Evolutionary conservation across 2,113 vertebrate species (phyloP), one percentile per base, ranked within the genome.

Genomic region (Ia io): DNA sequence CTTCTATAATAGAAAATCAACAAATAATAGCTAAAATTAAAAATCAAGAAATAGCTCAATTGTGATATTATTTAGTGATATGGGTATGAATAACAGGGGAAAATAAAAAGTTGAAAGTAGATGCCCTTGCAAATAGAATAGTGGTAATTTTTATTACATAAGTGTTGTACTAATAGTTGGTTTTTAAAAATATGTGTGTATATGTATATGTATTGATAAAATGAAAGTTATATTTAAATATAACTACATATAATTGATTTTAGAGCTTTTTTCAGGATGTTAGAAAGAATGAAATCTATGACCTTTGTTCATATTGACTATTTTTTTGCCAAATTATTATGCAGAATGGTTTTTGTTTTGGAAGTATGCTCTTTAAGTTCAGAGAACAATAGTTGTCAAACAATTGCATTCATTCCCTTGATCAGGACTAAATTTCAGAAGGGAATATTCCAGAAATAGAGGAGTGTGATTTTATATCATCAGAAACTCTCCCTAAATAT

Each of bases 31-130:
- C 20, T 96, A 83, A 94, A 76, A 61, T 16, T 61, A 7, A 93
- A 95, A 92, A 77, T 37, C 10, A 77, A 90, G 23, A 84, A 89
- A 85, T 23, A 76, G n/a, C 23, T 65, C 6, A 77, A 88, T 61
- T 74, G 42, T 82, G 0, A 63, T 90, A 18, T 32, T 92, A 89
- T 86, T 95, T 94, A 91, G 63, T 84, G 87, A 93, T 56, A 78
- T 40, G 11, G 4, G 4, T 78, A 51, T 59, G 70, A 95, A 85
- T 82, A 90, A 93, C 1, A 77, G 3, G 6, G 20, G 5, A 23
- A 92, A 79, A 49, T 65, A 10, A 84, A 63, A 65, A 10, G 28
- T 67, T 86, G 71, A 88, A 91, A 90, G 10, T 25, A 67, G 44
- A 40, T 49, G 6, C 6, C 6, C 2, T 93, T 91, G 22, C 82